Base-by-base conservation (phyloP, 2,797 vertebrate genomes). In the Acridotheres tristis region DNA sequence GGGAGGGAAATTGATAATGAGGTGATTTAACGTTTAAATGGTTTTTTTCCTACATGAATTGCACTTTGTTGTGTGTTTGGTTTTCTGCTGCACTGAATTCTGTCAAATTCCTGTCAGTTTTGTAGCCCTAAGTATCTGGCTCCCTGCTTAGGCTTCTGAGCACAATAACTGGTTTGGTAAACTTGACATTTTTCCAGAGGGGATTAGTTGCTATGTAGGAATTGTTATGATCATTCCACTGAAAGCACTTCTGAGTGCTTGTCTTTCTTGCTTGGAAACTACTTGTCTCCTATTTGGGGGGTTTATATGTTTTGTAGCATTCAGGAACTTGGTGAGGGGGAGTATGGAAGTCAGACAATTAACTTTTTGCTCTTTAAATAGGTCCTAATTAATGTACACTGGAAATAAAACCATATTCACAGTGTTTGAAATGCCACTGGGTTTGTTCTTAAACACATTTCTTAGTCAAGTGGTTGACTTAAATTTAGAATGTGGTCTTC, bases 11-110 rank as follows among this genome's bases (percentile, higher is more conserved):
- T 55, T 58, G 53, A 19, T 89, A 67, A 76, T 58, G 57, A 50
- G 45, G 43, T 30, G 42, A 36, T 58, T 51, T 42, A 66, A 40
- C 1, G 0, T 73, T 87, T 71, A 27, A 79, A 73, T 63, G 57
- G 14, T 8, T 61, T 16, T 54, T 90, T 63, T 82, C 74, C 59
- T 71, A 11, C 17, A 6, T 54, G 51, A 84, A 27, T 32, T 79
- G 57, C 3, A 5, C 30, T 95, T 82, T 38, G 21, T 38, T 68
- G 20, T 75, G 58, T 66, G 26, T 67, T 89, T 77, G 26, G 16
- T 81, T 93, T 93, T 86, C 73, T 89, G 73, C 66, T 92, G 26
- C 40, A 27, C 40, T 74, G 53, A 77, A 69, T 73, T 92, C 53
- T 93, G 77, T 90, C 45, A 59, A 54, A 82, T 79, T 84, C 42